Conservation (phyloP, 2,113 vertebrate genomes). For the Triplophysa dalaica region DNA sequence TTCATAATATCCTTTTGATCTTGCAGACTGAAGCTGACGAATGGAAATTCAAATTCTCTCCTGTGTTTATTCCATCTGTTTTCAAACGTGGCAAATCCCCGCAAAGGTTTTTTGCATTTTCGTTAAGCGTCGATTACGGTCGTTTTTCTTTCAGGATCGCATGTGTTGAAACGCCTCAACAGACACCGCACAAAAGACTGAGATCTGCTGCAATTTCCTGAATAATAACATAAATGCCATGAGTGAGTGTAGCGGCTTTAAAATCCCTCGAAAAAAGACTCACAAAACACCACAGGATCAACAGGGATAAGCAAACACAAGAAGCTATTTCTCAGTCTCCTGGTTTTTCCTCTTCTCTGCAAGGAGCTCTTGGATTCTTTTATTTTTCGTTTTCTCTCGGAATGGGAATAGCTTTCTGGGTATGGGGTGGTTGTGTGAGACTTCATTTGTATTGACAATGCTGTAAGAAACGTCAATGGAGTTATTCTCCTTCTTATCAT, state of each 20-base stretch:
- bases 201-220: neutral
- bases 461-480: slow-evolving; percentile 80
- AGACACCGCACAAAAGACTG: neutral
- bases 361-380: slow-evolving; percentile 90
- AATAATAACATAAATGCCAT: slow-evolving; percentile 8
- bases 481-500: slow-evolving; percentile 79
- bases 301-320: slow-evolving; percentile 2
- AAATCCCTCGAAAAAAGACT: slow-evolving; percentile 11
- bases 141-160: neutral
- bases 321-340: slow-evolving; percentile 40
- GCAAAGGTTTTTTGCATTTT: neutral
- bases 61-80: neutral
- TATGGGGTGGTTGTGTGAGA: slow-evolving; percentile 77
- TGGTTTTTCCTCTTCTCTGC: slow-evolving; percentile 76
- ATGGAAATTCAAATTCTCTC: neutral
- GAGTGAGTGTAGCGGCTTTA: neutral
- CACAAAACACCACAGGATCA: slow-evolving; percentile 21
- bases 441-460: slow-evolving; percentile 70
- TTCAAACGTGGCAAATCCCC: slow-evolving; percentile 1
- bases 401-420: slow-evolving; percentile 68
- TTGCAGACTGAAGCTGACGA: neutral
- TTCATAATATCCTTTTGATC: neutral
- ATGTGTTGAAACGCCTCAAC: neutral
- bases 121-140: neutral
- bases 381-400: slow-evolving; percentile 88